Percentiles rank a stretch among this genome's conserved stretches.
These are phyloP conservation scores for Porites evermanni DNA, from an alignment of 92 coral and sea anemone genomes.

Conservation along the genomic window DNA sequence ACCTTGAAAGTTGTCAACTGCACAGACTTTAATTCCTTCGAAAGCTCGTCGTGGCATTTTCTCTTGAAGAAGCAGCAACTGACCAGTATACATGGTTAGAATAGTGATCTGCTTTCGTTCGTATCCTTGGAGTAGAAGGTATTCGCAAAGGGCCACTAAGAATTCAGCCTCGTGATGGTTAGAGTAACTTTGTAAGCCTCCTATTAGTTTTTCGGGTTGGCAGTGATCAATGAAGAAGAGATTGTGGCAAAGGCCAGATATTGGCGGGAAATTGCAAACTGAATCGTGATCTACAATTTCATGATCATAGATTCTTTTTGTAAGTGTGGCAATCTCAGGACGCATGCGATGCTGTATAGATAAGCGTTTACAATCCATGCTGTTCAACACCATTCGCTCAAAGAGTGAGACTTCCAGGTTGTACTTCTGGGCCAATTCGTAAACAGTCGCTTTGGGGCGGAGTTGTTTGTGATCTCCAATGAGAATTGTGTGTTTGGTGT, in stretches of 20 bases:
- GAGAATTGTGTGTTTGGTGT: slow-evolving; percentile 73
- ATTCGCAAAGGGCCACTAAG: slow-evolving; percentile 60
- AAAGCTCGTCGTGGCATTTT: slow-evolving; percentile 47
- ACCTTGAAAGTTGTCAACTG: slow-evolving; percentile 81
- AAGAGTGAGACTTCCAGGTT: slow-evolving; percentile 68
- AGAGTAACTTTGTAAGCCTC: slow-evolving; percentile 67
- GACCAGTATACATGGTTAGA: slow-evolving; percentile 78
- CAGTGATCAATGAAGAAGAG: slow-evolving; percentile 56
- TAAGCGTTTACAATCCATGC: slow-evolving; percentile 62
- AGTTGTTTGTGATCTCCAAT: slow-evolving; percentile 90
- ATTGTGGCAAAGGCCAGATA: slow-evolving; percentile 53
- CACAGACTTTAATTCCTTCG: slow-evolving; percentile 57
- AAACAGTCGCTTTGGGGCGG: slow-evolving; percentile 78
- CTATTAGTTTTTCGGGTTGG: slow-evolving; percentile 43
- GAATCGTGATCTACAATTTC: slow-evolving; percentile 61
- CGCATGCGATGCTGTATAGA: slow-evolving; percentile 74
- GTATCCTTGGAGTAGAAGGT: slow-evolving; percentile 70
- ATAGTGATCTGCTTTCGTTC: slow-evolving; percentile 50
- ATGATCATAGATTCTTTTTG: slow-evolving; percentile 63
- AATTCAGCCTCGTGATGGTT: slow-evolving; percentile 71
- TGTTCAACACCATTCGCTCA: slow-evolving; percentile 72
- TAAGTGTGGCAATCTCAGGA: slow-evolving; percentile 65
- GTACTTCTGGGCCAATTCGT: slow-evolving; percentile 63
- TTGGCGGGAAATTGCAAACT: slow-evolving; percentile 34
- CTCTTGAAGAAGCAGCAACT: slow-evolving; percentile 57